Percentiles rank a stretch among this genome's conserved stretches.
Evolutionary conservation across 2,113 vertebrate species (phyloP).

Genomic region (Aegithalos caudatus): DNA sequence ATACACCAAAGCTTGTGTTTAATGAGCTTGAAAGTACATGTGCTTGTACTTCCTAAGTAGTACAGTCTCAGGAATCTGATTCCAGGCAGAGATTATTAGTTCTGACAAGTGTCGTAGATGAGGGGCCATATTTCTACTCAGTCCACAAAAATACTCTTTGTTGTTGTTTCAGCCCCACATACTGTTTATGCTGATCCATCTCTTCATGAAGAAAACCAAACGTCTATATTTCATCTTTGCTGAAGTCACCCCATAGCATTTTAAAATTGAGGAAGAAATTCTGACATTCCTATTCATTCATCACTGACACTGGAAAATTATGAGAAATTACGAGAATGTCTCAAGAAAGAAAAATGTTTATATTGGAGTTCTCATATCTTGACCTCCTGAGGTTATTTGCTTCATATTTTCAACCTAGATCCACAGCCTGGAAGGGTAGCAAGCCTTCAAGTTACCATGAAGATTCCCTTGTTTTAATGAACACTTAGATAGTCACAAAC

Average conservation of each 20-base stretch:
- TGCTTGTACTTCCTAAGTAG: not conserved
- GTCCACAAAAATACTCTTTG: not conserved
- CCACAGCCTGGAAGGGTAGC: not conserved
- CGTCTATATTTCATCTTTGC: not conserved
- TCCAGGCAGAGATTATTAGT: not conserved
- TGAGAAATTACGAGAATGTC: not conserved
- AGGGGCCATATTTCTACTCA: not conserved
- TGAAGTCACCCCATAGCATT: not conserved
- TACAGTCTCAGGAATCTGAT: not conserved
- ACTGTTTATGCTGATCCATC: not conserved
- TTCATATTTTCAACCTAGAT: slow-evolving; percentile 21
- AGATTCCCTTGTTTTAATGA: not conserved
- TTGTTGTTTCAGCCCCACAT: not conserved
- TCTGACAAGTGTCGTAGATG: not conserved
- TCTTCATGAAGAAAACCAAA: not conserved
- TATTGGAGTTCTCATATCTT: not conserved
- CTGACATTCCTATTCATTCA: not conserved
- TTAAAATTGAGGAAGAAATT: not conserved
- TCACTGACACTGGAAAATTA: not conserved
- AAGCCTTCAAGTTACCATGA: not conserved
- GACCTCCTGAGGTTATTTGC: slow-evolving; percentile 25
- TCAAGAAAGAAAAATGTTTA: slow-evolving; percentile 50
- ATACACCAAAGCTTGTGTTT: not conserved
- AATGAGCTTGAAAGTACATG: not conserved
- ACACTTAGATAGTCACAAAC: not conserved